These are phyloP conservation scores for Urosaurus nigricauda DNA, from an alignment of 2,797 vertebrate species.

Conservation along the genomic window DNA sequence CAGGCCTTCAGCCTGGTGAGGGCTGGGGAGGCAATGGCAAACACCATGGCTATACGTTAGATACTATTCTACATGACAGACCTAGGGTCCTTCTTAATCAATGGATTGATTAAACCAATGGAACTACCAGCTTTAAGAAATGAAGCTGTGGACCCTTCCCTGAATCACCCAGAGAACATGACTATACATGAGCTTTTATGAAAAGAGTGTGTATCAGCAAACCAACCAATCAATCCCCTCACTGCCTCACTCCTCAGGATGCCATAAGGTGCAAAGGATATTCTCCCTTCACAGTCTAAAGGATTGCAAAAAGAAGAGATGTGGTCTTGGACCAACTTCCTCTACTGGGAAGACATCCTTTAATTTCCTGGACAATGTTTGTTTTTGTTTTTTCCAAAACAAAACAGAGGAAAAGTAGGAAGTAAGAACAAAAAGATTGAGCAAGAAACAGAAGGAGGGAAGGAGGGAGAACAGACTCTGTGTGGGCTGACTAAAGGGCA, in stretches of 20 bases:
- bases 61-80: neutral
- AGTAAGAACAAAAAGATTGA: neutral
- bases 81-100: constrained; percentile 16
- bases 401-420: neutral
- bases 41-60: neutral
- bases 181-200: neutral
- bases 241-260: neutral
- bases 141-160: constrained; percentile 70
- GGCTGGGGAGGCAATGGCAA: too few species aligned
- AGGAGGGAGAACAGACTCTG: neutral
- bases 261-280: neutral
- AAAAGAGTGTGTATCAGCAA: neutral
- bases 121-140: constrained; percentile 2
- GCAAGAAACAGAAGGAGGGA: neutral
- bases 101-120: constrained; percentile 33
- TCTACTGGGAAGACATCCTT: neutral
- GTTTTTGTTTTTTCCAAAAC: neutral
- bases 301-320: neutral
- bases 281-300: neutral
- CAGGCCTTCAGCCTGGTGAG: too few species aligned
- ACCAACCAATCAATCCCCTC: neutral
- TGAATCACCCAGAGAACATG: constrained; percentile 15
- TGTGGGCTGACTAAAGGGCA: neutral
- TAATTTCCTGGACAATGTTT: neutral
- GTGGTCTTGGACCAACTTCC: neutral